These are phyloP conservation scores for Parotia lawesii DNA, from an alignment of 2,113 vertebrate species.

Conservation along the genomic window DNA sequence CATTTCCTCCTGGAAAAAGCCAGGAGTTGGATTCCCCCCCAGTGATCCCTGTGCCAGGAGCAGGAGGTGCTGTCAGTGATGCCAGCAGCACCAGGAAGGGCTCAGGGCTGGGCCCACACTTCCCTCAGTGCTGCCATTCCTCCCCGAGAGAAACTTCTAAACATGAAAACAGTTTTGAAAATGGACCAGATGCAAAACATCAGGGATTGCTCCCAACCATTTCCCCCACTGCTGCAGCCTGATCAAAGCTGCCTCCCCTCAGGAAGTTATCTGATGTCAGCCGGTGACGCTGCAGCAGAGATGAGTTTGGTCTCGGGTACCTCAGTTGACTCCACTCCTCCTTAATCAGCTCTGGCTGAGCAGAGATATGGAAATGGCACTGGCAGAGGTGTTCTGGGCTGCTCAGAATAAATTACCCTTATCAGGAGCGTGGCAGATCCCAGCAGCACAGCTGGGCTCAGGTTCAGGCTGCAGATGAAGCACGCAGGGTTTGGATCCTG, in stretches of 20 bases:
- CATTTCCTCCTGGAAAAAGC: not conserved
- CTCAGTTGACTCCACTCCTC: constrained; percentile 20
- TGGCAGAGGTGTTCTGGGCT: not conserved
- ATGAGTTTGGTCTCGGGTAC: not conserved
- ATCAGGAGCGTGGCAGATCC: not conserved
- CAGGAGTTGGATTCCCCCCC: not conserved
- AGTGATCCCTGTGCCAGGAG: not conserved
- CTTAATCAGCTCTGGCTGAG: not conserved
- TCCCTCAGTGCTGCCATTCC: not conserved
- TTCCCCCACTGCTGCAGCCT: not conserved
- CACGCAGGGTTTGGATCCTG: not conserved
- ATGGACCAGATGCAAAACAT: constrained; percentile 26
- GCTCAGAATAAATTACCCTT: not conserved
- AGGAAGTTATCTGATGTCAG: constrained; percentile 14
- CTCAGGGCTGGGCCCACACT: not conserved
- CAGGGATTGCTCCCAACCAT: not conserved
- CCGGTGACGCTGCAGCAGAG: not conserved
- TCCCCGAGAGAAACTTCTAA: not conserved
- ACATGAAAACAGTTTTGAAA: not conserved
- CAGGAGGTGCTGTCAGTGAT: not conserved
- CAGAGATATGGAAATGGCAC: constrained; percentile 44
- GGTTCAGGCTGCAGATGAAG: not conserved
- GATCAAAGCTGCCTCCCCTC: constrained; percentile 22
- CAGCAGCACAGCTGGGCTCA: not conserved
- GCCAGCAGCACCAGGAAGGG: not conserved